A percentile compares a stretch with the other conserved stretches of the same genome.
Conservation (phyloP, 2,888 invertebrate genomes). For the Encarsia formosa region DNA sequence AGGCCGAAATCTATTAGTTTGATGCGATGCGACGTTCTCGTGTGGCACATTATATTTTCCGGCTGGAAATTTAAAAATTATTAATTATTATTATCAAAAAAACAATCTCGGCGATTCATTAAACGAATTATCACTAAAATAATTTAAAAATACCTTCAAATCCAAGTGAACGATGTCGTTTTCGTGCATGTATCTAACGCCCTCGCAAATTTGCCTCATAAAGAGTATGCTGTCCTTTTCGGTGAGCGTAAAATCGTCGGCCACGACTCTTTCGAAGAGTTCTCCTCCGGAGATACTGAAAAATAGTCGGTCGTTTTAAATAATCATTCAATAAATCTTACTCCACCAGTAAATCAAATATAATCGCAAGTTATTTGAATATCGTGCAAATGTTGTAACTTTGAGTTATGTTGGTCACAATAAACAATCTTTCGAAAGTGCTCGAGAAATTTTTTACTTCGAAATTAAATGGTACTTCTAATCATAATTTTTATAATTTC, state of each 20-base stretch:
- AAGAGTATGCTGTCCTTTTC: constrained; percentile 77
- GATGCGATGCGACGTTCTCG: constrained; percentile 77
- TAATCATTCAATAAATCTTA: no score
- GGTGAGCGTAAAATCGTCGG: constrained; percentile 87
- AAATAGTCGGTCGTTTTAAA: no score
- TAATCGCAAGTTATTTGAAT: no score
- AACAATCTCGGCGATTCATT: no score
- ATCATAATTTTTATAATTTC: no score
- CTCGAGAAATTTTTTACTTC: no score
- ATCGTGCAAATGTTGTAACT: no score
- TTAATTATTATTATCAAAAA: neutral
- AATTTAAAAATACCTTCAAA: constrained; percentile 80
- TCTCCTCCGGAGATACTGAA: constrained; percentile 88
- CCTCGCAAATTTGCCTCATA: constrained; percentile 87
- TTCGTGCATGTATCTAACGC: constrained; percentile 83
- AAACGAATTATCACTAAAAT: no score
- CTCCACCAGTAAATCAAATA: no score
- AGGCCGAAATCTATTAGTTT: constrained; percentile 94
- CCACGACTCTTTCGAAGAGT: constrained; percentile 87
- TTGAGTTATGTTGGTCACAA: no score
- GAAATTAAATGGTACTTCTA: no score
- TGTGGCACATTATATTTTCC: constrained; percentile 91
- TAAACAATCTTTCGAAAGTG: no score
- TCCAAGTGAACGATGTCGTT: constrained; percentile 84
- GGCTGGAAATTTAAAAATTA: constrained; percentile 56